Base-by-base conservation (phyloP, 2,888 invertebrate genomes). In the Plebejus melissa region DNA sequence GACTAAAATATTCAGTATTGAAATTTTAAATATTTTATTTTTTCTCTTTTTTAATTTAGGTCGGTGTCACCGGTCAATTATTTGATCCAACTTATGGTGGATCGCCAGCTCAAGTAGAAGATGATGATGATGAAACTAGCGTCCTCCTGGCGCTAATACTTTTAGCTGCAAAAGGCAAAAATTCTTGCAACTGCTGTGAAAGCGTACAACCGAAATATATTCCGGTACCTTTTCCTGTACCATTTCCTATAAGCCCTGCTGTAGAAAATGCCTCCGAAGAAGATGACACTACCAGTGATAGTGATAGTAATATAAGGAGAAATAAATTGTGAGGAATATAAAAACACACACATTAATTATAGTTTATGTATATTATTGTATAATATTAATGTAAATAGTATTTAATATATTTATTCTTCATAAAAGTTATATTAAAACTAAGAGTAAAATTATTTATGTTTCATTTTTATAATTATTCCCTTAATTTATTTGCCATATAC, bases 71-170 rank as follows among this genome's bases (percentile, higher is more conserved):
- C 32, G 9, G 71, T 71, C 28, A 71, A 46, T 4, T 28, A 28
- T 13, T 65, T 36, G 65, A 4, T 65, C 65, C 65, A 36, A 60
- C 60, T 9, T 28, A 71, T 9, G 13, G 28, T 46, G 50, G 71
- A 11, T 13, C 41, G 11, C 41, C 50, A 71, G 71, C 71, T 22
- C 50, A 50, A 16, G 11, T 16, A 13, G 28, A 32, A 13, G 16
- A 81, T 50, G 86, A 86, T 46, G 88, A 87, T 50, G 88, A 90
- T 50, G 88, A 90, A 78, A 79, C 89, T 1, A 89, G 90, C 0
- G 76, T 89, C 0, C 80, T 90, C 2, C 82, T 90, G 16, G 83
- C 88, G 0, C 79, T 89, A 1, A 77, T 90, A 2, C 82, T 90
- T 1, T 80, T 90, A 71, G 86, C 89, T 7, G 78, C 83, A 1